Evolutionary conservation across 2,888 invertebrate genomes (phyloP).

Genomic region (Dione juno): DNA sequence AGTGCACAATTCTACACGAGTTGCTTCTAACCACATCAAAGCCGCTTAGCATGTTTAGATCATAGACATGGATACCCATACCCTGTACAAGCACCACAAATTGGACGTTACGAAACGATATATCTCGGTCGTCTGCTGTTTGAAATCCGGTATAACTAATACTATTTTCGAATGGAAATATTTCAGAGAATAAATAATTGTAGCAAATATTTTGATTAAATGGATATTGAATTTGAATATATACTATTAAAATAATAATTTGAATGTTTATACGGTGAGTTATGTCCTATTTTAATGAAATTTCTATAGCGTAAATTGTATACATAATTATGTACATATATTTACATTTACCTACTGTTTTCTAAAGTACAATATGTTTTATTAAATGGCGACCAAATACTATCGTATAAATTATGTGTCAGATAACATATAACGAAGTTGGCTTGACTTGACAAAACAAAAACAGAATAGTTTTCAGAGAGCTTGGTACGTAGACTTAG

Average conservation of each 20-base stretch:
- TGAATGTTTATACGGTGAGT: no score
- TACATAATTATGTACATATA: no score
- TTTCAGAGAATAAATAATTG: not conserved
- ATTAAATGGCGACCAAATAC: not conserved
- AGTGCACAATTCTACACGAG: constrained; percentile 24
- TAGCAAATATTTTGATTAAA: not conserved
- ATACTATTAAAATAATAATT: no score
- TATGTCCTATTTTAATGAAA: no score
- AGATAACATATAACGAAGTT: not conserved
- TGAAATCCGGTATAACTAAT: not conserved
- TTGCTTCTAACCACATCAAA: constrained; percentile 23
- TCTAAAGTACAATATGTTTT: no score
- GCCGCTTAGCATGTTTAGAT: constrained; percentile 21
- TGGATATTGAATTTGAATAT: no score
- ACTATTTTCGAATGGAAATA: not conserved
- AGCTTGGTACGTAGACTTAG: constrained; percentile 8
- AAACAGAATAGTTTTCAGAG: not conserved
- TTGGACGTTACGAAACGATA: constrained; percentile 7
- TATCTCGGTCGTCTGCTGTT: constrained; percentile 3
- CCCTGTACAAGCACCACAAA: constrained; percentile 11
- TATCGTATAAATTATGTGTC: not conserved
- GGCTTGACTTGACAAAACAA: constrained; percentile 4
- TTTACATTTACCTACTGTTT: no score
- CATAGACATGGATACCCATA: constrained; percentile 21
- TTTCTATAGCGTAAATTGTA: no score